These are phyloP conservation scores for Lepidocyrtoides sp. DNA, from an alignment of 2,888 invertebrate genomes.

Conservation along the genomic window DNA sequence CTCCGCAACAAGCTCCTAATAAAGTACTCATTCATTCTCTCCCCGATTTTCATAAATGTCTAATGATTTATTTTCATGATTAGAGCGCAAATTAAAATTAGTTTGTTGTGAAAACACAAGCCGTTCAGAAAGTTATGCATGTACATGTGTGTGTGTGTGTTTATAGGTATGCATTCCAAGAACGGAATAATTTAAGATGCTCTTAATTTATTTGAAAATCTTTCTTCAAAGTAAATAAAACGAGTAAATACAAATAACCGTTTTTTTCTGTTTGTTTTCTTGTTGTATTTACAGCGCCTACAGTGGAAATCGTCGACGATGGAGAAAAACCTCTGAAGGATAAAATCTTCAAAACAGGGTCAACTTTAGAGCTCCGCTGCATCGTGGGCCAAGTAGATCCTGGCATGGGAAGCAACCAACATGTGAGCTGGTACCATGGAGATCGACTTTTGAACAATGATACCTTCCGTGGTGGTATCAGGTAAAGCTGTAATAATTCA, in stretches of 20 bases:
- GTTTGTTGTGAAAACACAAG: no score
- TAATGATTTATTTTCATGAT: no score
- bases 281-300: constrained; percentile 86
- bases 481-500: constrained; percentile 83
- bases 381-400: constrained; percentile 86
- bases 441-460: constrained; percentile 86
- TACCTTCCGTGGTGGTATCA: constrained; percentile 86
- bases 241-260: background rate
- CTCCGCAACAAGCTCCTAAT: no score
- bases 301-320: constrained; percentile 86
- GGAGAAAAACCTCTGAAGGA: constrained; percentile 86
- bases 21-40: no score
- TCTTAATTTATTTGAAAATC: background rate
- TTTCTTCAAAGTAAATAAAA: constrained; percentile 1
- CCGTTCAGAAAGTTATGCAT: background rate
- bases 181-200: no score
- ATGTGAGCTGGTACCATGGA: constrained; percentile 87
- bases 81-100: no score
- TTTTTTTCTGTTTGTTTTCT: constrained; percentile 6
- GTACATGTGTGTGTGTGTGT: no score
- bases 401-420: constrained; percentile 86
- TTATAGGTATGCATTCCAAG: no score
- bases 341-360: constrained; percentile 86
- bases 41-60: no score
- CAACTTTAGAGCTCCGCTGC: constrained; percentile 86